Base-by-base conservation (phyloP, 1,140 invertebrate species). In the Penaeus vannamei region DNA sequence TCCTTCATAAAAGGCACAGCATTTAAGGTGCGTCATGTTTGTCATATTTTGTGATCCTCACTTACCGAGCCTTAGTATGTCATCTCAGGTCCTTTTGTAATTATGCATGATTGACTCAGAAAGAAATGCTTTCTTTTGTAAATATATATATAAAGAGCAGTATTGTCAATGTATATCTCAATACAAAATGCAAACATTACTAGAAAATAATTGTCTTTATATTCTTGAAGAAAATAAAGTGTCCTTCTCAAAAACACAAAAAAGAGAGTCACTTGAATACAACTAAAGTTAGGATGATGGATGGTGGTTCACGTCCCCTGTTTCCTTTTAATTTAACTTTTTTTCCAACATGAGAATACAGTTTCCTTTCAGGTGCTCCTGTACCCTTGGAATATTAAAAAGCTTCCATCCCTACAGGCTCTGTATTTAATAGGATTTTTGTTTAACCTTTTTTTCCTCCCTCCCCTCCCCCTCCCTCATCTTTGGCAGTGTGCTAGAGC, bases 101-200 rank as follows among this genome's bases (percentile, higher is more conserved):
- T 84, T 89, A 84, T 89, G 87, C 87, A 89, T 89, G 87, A 89
- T 89, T 72, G 61, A 26, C 29, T 76, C 72, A 76, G 72, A 32
- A 76, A 76, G 72, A 76, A 26, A 76, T n/a, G 20, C 19, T 76
- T 76, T 76, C 42, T 76, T 76, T 53, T 53, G 72, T 62, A 79
- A 87, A 29, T 59, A 82, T 60, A 80, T 59, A 36, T 82, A 69
- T 81, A 72, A 61, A 82, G n/a, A 81, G 22, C 60, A 76, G 79
- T 64, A 76, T 84, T 88, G 42, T 76, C 79, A 79, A 79, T 89
- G 87, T 89, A 89, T 77, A 79, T 79, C 81, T 89, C 42, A 84
- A 83, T 84, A 53, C 32, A 81, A 69, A 82, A 46, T 53, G 29
- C 64, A 83, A 89, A 46, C 53, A 53, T 53, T 53, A 53, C 53